phyloP scores from a whole-genome alignment of 2,888 invertebrate species.

The Polydrusus tereticollis region DNA sequence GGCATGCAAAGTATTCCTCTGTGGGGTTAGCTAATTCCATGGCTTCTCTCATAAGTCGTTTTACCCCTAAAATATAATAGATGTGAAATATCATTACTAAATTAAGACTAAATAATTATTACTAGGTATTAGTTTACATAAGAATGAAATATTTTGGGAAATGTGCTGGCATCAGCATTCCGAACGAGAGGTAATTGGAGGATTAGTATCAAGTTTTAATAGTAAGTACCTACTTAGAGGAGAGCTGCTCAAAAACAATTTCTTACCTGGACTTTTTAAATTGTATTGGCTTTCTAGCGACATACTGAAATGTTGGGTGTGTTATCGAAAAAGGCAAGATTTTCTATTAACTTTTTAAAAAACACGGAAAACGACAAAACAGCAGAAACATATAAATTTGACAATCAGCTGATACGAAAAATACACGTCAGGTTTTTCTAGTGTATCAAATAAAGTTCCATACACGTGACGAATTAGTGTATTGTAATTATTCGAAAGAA shows the following conservation, averaged over 20 bases:
- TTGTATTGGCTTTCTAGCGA: conserved; percentile 72
- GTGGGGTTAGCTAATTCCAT: conserved; percentile 87
- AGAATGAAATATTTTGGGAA: too few species aligned
- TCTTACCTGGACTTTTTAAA: conserved; percentile 73
- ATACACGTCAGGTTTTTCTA: conserved; percentile 38
- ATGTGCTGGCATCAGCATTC: too few species aligned
- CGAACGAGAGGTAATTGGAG: too few species aligned
- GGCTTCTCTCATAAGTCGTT: conserved; percentile 93
- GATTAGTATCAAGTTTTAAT: too few species aligned
- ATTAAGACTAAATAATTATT: too few species aligned
- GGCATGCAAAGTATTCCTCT: conserved; percentile 90
- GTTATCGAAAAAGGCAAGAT: neutral
- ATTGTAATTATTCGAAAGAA: too few species aligned
- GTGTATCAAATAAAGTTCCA: too few species aligned
- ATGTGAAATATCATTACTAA: too few species aligned
- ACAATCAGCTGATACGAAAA: conserved; percentile 41
- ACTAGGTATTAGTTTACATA: too few species aligned
- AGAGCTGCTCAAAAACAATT: too few species aligned
- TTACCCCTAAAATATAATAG: conserved; percentile 77
- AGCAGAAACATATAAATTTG: conserved; percentile 10
- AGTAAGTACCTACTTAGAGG: too few species aligned
- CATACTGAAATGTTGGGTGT: conserved; percentile 57
- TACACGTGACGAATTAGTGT: too few species aligned
- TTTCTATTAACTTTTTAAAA: neutral
- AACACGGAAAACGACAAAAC: neutral